Percentiles rank a stretch among this genome's conserved stretches.
These are phyloP conservation scores for Lasius platythorax DNA, from an alignment of 2,888 invertebrate genomes.

Conservation along the genomic window DNA sequence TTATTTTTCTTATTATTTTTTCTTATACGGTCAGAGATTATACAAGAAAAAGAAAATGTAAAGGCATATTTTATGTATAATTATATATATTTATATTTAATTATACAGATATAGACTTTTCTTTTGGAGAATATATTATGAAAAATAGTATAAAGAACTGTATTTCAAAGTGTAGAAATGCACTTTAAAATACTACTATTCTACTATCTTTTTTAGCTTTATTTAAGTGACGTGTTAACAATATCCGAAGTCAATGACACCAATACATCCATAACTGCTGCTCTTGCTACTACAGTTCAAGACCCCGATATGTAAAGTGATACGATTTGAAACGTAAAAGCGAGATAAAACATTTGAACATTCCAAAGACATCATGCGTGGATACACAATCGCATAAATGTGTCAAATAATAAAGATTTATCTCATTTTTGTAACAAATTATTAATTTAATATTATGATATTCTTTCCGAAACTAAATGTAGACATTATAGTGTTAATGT, in stretches of 20 bases:
- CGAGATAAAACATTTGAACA: constrained; percentile 66
- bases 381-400: neutral
- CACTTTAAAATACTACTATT: constrained; percentile 61
- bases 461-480: neutral
- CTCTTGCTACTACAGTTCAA: constrained; percentile 69
- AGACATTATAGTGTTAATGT: neutral
- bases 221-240: constrained; percentile 65
- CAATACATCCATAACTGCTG: constrained; percentile 67
- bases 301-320: constrained; percentile 71
- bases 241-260: constrained; percentile 76
- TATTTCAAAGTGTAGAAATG: constrained; percentile 15
- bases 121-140: no score
- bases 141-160: no score
- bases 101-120: neutral
- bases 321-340: constrained; percentile 67
- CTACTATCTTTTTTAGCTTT: constrained; percentile 61
- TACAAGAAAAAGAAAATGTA: no score
- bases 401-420: constrained; percentile 66
- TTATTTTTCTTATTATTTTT: no score
- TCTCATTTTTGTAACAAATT: constrained; percentile 45
- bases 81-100: neutral
- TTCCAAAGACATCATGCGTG: constrained; percentile 22
- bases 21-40: no score
- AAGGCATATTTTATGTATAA: no score
- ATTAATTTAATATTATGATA: constrained; percentile 1